Conservation (phyloP, 2,888 invertebrate genomes). For the Eupsilia transversa region DNA sequence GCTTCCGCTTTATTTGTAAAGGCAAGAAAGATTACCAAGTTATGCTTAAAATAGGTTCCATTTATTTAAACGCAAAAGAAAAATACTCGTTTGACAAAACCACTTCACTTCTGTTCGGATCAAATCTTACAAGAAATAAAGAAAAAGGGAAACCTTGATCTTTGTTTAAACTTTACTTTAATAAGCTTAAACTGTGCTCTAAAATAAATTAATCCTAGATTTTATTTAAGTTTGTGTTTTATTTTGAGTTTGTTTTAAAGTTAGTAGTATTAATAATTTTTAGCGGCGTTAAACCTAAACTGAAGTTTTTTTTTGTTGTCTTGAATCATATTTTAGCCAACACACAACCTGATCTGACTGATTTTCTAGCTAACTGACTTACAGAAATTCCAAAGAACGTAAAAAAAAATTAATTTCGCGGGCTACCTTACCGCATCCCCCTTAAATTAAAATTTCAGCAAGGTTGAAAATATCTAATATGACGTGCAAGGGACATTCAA, state of each 20-base stretch:
- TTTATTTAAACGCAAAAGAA: background rate
- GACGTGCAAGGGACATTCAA: no score
- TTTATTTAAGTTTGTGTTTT: conserved; percentile 24
- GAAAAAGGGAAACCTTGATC: background rate
- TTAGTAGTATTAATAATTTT: background rate
- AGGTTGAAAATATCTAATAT: no score
- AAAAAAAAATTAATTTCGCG: no score
- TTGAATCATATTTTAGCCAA: no score
- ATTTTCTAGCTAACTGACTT: no score
- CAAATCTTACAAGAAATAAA: conserved; percentile 3
- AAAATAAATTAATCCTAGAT: conserved; percentile 19
- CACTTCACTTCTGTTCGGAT: background rate
- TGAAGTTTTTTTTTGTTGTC: no score
- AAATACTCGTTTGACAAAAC: background rate
- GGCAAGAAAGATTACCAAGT: background rate
- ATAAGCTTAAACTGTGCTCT: background rate
- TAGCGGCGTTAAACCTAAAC: background rate
- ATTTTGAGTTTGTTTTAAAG: conserved; percentile 24
- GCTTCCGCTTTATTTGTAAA: no score
- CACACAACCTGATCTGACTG: no score
- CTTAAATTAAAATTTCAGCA: no score
- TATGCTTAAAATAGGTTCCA: background rate
- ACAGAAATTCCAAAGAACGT: no score
- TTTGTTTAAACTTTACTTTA: conserved; percentile 3
- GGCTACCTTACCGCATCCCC: no score